phyloP scores from a whole-genome alignment of 2,113 vertebrate species.

The Thamnaconus septentrionalis region DNA sequence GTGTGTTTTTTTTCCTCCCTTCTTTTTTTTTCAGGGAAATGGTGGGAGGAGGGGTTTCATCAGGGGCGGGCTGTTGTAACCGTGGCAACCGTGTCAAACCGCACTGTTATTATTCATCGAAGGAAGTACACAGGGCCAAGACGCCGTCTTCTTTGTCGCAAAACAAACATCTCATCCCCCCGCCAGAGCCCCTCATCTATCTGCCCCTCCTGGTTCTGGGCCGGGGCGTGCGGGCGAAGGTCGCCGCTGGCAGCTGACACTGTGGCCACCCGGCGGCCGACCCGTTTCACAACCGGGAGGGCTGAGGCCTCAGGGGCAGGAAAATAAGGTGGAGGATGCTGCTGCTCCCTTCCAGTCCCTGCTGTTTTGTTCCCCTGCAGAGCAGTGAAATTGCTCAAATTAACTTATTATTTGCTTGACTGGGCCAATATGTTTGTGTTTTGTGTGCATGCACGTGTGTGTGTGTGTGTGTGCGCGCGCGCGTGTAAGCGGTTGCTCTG shows the following conservation, averaged over 20 bases:
- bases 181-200: background rate
- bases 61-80: constrained; percentile 43
- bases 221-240: constrained; percentile 23
- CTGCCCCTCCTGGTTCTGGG: constrained; percentile 6
- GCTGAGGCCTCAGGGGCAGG: constrained; percentile 29
- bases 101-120: constrained; percentile 55
- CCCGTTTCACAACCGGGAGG: constrained; percentile 11
- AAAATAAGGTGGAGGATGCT: constrained; percentile 60
- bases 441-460: constrained; percentile 64
- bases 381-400: constrained; percentile 82
- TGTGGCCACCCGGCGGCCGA: constrained; percentile 23
- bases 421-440: constrained; percentile 81
- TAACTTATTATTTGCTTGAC: constrained; percentile 85
- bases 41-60: constrained; percentile 39
- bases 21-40: constrained; percentile 20
- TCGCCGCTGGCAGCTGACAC: constrained; percentile 21
- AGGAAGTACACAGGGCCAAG: constrained; percentile 35
- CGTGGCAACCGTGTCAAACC: constrained; percentile 56
- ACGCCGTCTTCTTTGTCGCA: constrained; percentile 28
- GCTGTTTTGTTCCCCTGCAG: constrained; percentile 78
- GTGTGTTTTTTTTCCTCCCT: no score
- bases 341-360: constrained; percentile 64
- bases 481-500: constrained; percentile 44
- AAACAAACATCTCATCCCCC: constrained; percentile 43
- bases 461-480: constrained; percentile 13